phyloP scores from a whole-genome alignment of 2,113 vertebrate species.

The Chinchilla lanigera region DNA sequence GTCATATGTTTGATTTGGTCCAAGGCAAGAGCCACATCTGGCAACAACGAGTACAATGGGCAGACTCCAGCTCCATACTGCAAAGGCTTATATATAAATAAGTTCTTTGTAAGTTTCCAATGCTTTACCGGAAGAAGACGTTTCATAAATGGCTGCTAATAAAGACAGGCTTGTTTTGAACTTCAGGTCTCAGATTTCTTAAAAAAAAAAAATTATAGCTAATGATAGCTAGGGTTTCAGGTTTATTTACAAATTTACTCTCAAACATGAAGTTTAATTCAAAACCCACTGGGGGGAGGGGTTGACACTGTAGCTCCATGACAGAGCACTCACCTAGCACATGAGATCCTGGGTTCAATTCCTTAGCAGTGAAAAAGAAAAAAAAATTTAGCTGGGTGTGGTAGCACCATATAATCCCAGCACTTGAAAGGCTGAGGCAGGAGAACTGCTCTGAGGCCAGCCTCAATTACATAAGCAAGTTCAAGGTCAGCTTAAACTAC shows the following conservation, averaged over 20 bases:
- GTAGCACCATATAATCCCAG: neutral
- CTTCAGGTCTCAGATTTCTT: neutral
- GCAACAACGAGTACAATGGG: neutral
- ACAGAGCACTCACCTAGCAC: neutral
- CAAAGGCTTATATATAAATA: neutral
- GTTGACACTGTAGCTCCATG: neutral
- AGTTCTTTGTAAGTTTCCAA: constrained; percentile 3
- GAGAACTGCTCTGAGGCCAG: neutral
- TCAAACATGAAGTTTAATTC: neutral
- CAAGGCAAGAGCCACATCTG: neutral
- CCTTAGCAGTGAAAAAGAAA: neutral
- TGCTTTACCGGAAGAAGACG: neutral
- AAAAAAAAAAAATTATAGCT: neutral
- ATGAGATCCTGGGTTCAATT: neutral
- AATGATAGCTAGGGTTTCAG: neutral
- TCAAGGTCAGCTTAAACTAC: neutral
- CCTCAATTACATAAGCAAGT: neutral
- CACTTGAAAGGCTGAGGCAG: neutral
- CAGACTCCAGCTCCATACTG: neutral
- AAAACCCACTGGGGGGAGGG: neutral
- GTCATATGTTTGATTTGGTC: neutral
- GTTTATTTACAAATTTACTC: neutral
- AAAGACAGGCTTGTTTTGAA: neutral
- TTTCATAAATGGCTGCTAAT: neutral
- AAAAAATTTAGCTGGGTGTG: neutral